Evolutionary conservation across 64 coral and sea anemone species (phyloP), one percentile per base, ranked within the genome.

Genomic region (Porites lutea): DNA sequence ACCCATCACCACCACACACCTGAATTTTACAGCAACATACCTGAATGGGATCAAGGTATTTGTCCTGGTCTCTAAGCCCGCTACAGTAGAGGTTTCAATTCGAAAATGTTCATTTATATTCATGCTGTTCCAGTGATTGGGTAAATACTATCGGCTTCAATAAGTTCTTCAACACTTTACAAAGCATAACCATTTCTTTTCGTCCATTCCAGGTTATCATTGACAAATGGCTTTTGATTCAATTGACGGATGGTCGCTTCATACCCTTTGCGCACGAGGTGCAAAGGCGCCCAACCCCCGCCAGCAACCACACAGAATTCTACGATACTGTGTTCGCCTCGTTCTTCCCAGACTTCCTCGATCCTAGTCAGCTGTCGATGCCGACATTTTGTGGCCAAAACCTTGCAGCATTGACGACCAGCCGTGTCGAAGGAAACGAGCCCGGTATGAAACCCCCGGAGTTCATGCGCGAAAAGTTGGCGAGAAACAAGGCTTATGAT

Each of bases 321-420:
- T 21, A n/a, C 20, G 81, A 84, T 4, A 84, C 63, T 8, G 69
- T 22, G 45, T 84, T 52, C 18, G 15, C 61, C 3, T 84, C 81
- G 4, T 84, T 84, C 48, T 84, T 52, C 61, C 14, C 61, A 20
- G 81, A 84, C 52, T 84, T 84, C 81, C 64, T 84, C 62, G 81
- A 69, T 84, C 81, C 81, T 3, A 84, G 81, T 9, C 81, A 84
- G 81, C 81, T 84, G 16, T 52, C 63, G 62, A 51, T 84, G 81
- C 81, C 81, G 3, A 52, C 44, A 8, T 84, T 84, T 22, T 84
- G 81, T 48, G 62, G 14, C n/a, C 63, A 46, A 8, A 43, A 23
- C 8, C 15, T 49, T 45, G 6, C 81, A 67, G 62, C 0, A 4
- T 15, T 48, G 48, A 13, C 4, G 45, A 51, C 73, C 13, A 76